A percentile compares a stretch with the other conserved stretches of the same genome.
phyloP scores from a whole-genome alignment of 2,797 vertebrate species.

The Acipenser oxyrinchus region DNA sequence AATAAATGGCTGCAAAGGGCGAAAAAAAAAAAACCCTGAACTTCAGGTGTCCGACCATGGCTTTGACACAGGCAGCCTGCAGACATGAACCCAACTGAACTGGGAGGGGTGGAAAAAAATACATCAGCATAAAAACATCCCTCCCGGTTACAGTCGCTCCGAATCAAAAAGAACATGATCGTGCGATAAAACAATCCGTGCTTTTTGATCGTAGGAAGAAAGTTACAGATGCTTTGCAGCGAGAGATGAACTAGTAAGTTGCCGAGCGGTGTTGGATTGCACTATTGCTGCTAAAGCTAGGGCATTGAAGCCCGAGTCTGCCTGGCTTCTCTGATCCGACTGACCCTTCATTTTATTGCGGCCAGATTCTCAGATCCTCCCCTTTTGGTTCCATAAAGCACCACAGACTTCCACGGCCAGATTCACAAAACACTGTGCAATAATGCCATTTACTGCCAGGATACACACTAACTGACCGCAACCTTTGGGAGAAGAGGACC shows the following conservation, averaged over 20 bases:
- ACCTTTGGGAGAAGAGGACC: constrained; percentile 77
- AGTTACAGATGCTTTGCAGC: constrained; percentile 64
- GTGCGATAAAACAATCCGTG: constrained; percentile 11
- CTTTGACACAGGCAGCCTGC: constrained; percentile 69
- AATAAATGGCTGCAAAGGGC: constrained; percentile 57
- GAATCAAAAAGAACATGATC: constrained; percentile 34
- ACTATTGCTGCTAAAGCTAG: constrained; percentile 38
- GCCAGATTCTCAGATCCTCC: constrained; percentile 70
- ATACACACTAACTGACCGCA: constrained; percentile 70
- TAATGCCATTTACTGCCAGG: constrained; percentile 44
- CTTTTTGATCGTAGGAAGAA: constrained; percentile 53
- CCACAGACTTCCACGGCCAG: constrained; percentile 51
- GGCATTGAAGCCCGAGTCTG: constrained; percentile 64
- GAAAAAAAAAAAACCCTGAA: constrained; percentile 66
- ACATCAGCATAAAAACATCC: constrained; percentile 28
- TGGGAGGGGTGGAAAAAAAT: constrained; percentile 46
- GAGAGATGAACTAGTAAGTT: constrained; percentile 47
- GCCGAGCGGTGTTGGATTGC: constrained; percentile 46
- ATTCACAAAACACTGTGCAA: constrained; percentile 44
- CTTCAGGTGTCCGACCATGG: constrained; percentile 93
- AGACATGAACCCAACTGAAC: constrained; percentile 51
- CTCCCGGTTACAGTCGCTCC: constrained; percentile 39
- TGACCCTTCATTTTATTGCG: constrained; percentile 88
- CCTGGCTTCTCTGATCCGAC: constrained; percentile 69
- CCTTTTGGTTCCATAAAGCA: constrained; percentile 53